Evolutionary conservation across 2,888 invertebrate species (phyloP).

Genomic region (Neoitamus cyanurus): DNA sequence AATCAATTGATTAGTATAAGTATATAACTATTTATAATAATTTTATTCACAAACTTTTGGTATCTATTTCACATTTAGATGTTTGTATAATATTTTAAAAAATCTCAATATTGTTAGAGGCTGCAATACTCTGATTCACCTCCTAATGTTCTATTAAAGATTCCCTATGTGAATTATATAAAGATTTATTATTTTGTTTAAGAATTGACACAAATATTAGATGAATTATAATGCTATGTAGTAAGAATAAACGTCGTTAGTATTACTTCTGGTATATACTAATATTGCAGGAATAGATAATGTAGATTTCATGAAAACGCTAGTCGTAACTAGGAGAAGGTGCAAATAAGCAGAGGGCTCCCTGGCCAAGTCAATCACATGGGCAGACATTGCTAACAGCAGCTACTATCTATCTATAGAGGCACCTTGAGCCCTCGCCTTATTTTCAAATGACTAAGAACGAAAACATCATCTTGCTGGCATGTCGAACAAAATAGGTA

Average conservation of each 20-base stretch:
- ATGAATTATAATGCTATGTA: conserved; percentile 49
- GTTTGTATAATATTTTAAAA: conserved; percentile 44
- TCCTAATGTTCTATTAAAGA: conserved; percentile 45
- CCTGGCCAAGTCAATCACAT: not conserved
- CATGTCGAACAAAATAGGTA: conserved; percentile 15
- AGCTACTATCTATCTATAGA: not conserved
- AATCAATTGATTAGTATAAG: conserved; percentile 49
- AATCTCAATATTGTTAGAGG: conserved; percentile 20
- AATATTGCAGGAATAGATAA: conserved; percentile 23
- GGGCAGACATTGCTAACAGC: not conserved
- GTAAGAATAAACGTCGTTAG: conserved; percentile 27
- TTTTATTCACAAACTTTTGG: conserved; percentile 52
- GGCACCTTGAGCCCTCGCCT: conserved; percentile 3
- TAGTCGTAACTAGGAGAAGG: not conserved
- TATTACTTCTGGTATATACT: conserved; percentile 32
- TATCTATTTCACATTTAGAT: conserved; percentile 53
- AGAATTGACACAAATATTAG: conserved; percentile 53
- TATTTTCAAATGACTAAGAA: not conserved
- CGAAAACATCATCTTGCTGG: not conserved
- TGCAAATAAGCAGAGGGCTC: conserved; percentile 7
- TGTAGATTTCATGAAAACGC: not conserved
- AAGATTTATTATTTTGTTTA: conserved; percentile 44
- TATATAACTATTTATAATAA: conserved; percentile 49
- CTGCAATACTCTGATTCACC: conserved; percentile 8
- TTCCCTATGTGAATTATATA: conserved; percentile 50